Percentiles rank a stretch among this genome's conserved stretches.
Conservation (phyloP, 1,140 invertebrate species). For the Drosophila willistoni region DNA sequence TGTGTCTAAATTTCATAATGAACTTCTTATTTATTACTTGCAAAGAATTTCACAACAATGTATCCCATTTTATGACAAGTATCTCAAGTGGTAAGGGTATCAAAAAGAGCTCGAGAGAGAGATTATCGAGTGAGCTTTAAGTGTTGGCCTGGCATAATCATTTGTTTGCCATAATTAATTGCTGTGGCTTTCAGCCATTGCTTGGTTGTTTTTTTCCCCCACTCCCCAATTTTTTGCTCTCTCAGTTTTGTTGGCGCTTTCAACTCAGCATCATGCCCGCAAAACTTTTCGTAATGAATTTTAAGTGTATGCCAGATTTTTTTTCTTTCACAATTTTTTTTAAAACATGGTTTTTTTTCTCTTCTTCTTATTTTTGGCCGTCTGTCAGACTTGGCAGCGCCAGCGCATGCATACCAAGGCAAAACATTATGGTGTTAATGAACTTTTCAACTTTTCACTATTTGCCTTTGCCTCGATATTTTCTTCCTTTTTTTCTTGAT, state of each 20-base stretch:
- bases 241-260: not conserved
- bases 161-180: constrained; percentile 80
- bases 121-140: constrained; percentile 49
- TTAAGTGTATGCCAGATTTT: constrained; percentile 81
- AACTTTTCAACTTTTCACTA: constrained; percentile 37
- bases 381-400: constrained; percentile 63
- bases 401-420: constrained; percentile 45
- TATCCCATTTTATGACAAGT: not conserved
- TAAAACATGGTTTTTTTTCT: not conserved
- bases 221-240: constrained; percentile 33
- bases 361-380: constrained; percentile 43
- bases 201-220: constrained; percentile 39
- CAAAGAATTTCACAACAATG: not conserved
- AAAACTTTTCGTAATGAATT: constrained; percentile 80
- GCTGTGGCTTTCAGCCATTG: constrained; percentile 59
- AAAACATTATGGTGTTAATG: constrained; percentile 76
- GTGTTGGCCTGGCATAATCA: constrained; percentile 67
- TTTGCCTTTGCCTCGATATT: not conserved
- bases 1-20: too few species aligned
- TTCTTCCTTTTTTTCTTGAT: not conserved
- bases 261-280: constrained; percentile 61
- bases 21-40: not conserved
- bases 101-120: not conserved
- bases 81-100: constrained; percentile 14
- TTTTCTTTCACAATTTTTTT: constrained; percentile 58